Evolutionary conservation across 2,797 vertebrate species (phyloP).

Genomic region (Champsocephalus gunnari): DNA sequence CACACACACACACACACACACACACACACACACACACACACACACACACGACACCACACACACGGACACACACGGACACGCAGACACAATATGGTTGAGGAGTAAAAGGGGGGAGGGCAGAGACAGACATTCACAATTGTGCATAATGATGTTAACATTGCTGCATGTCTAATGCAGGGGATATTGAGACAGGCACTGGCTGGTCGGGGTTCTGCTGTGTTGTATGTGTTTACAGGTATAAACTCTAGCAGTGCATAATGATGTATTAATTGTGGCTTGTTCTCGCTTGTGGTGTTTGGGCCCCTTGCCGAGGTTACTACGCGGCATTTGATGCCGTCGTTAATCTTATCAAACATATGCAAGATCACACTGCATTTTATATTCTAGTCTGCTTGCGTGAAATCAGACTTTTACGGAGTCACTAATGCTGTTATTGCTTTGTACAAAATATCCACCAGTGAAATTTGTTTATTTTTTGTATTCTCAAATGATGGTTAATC

Average conservation of each 20-base stretch:
- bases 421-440: slow-evolving; percentile 10
- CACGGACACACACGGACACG: slow-evolving; percentile 54
- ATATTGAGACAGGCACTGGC: slow-evolving; percentile 79
- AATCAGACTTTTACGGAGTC: slow-evolving; percentile 22
- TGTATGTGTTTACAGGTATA: slow-evolving; percentile 58
- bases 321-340: slow-evolving; percentile 54
- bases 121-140: slow-evolving; percentile 91
- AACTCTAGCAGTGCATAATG: slow-evolving; percentile 65
- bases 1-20: slow-evolving; percentile 35
- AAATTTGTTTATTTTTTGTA: slow-evolving; percentile 13
- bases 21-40: slow-evolving; percentile 50
- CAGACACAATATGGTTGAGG: slow-evolving; percentile 81
- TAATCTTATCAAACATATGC: slow-evolving; percentile 69
- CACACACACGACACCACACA: slow-evolving; percentile 39
- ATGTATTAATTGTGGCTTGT: slow-evolving; percentile 74
- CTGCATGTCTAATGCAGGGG: slow-evolving; percentile 92
- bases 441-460: slow-evolving; percentile 7
- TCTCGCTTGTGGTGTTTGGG: slow-evolving; percentile 51
- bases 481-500: slow-evolving; percentile 23
- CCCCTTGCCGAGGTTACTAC: slow-evolving; percentile 59
- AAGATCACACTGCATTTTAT: slow-evolving; percentile 53
- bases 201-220: slow-evolving; percentile 65
- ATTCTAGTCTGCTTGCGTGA: slow-evolving; percentile 35
- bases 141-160: slow-evolving; percentile 95
- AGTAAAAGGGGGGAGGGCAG: slow-evolving; percentile 76